Base-by-base conservation (phyloP, 2,888 invertebrate genomes). In the Dicycla oo region DNA sequence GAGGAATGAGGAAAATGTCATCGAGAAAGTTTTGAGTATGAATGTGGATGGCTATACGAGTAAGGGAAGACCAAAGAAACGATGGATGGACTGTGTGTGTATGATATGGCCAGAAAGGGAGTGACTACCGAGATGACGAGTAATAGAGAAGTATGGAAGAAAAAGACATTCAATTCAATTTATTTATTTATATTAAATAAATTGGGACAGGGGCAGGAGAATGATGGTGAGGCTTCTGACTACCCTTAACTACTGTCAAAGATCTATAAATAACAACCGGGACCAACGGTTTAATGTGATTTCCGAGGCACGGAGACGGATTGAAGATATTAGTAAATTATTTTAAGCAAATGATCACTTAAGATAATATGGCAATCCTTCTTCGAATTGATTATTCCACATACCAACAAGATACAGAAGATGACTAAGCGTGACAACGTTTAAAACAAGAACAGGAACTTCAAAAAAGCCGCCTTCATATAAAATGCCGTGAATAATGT, bases 381-480 rank as follows among this genome's bases (percentile, higher is more conserved):
- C 20, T 13, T 34, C 0, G 0, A 74, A 79, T 65, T 62, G 65
- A 78, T 73, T 10, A 47, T 45, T 43, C 54, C 18, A 56, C 23
- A 73, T 30, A 30, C 30, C 49, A 56, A 78, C 63, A 60, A 54
- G 38, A 63, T 54, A 43, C n/a, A 58, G 15, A 53, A n/a, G 40
- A 75, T 45, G 67, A 80, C 47, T 49, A 64, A 80, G 62, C 56
- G 30, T 64, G 54, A 60, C 56, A 69, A 45, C 56, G 18, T 30
- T 47, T 64, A 45, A 40, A 56, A 60, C 30, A 73, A 64, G 57
- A 64, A 73, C 40, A n/a, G 5, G 11, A 34, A 61, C 67, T 67
- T 81, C 78, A 73, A 81, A 69, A 56, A 38, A 11, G 47, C 83
- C 82, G 83, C 66, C 20, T 23, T n/a, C 20, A 57, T 38, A 64